phyloP scores from a whole-genome alignment of 2,797 vertebrate genomes.

The Eulemur mongoz region DNA sequence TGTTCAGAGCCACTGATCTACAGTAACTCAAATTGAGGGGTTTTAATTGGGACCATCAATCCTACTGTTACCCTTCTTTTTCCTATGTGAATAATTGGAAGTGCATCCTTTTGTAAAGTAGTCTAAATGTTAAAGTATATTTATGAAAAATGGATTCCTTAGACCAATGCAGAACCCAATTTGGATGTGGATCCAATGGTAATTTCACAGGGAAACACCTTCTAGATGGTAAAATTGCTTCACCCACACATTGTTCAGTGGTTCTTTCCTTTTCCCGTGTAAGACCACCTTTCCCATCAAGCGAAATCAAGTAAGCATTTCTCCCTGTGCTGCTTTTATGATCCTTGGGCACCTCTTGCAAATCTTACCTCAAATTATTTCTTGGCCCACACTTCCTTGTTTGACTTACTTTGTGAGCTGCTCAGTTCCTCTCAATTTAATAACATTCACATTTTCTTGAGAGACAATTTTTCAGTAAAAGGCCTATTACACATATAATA shows the following conservation, averaged over 20 bases:
- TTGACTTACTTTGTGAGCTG: not conserved
- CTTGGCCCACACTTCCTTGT: not conserved
- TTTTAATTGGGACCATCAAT: not conserved
- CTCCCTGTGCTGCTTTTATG: not conserved
- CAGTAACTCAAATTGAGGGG: not conserved
- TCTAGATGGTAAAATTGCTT: not conserved
- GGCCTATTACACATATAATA: not conserved
- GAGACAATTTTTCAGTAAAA: conserved; percentile 21
- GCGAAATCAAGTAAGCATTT: not conserved
- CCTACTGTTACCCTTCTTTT: not conserved
- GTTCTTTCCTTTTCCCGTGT: not conserved
- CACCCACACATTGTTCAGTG: not conserved
- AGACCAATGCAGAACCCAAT: not conserved
- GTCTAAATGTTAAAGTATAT: not conserved
- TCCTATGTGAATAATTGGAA: not conserved
- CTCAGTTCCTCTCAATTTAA: not conserved
- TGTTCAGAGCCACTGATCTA: not conserved
- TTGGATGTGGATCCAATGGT: not conserved
- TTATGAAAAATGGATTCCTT: not conserved
- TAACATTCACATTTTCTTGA: not conserved
- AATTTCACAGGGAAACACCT: not conserved
- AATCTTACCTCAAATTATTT: not conserved
- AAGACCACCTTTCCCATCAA: not conserved
- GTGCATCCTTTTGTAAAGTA: not conserved
- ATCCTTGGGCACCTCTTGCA: not conserved